Evolutionary conservation across 2,797 vertebrate genomes (phyloP).

Genomic region (Xenopus petersii): DNA sequence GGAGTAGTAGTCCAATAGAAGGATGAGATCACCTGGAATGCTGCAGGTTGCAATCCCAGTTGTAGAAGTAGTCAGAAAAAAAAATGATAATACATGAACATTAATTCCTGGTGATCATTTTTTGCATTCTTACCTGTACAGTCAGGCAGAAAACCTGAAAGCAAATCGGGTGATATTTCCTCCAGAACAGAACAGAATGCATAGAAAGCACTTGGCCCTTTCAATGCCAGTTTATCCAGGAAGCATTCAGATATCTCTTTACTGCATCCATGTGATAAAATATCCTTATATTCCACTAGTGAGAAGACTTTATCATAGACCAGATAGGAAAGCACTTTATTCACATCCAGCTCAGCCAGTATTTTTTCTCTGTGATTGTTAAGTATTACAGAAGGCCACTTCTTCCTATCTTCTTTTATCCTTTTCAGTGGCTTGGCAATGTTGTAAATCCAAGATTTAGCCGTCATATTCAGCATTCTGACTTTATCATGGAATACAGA

Average conservation of each 20-base stretch:
- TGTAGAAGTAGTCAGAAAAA: too few species aligned
- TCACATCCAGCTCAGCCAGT: constrained; percentile 76
- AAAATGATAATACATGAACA: too few species aligned
- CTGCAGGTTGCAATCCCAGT: too few species aligned
- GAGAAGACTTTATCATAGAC: constrained; percentile 84
- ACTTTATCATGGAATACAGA: constrained; percentile 55
- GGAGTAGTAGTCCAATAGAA: too few species aligned
- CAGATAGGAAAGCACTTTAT: constrained; percentile 77
- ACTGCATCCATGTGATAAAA: constrained; percentile 72
- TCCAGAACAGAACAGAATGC: constrained; percentile 84
- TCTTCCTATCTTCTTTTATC: constrained; percentile 67
- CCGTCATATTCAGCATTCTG: constrained; percentile 77
- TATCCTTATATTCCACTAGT: constrained; percentile 81
- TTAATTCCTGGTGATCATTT: too few species aligned
- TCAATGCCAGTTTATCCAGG: constrained; percentile 77
- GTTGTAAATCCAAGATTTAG: constrained; percentile 76
- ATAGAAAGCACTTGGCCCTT: constrained; percentile 77
- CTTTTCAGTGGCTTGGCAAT: constrained; percentile 67
- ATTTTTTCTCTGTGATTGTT: constrained; percentile 74
- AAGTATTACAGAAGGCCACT: constrained; percentile 71
- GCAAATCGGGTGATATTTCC: constrained; percentile 83
- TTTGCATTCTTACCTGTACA: constrained; percentile 75
- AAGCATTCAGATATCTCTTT: constrained; percentile 74
- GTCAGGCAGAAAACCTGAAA: constrained; percentile 81
- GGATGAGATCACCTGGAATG: too few species aligned